Evolutionary conservation across 2,113 vertebrate species (phyloP).

Genomic region (Platysteira castanea): DNA sequence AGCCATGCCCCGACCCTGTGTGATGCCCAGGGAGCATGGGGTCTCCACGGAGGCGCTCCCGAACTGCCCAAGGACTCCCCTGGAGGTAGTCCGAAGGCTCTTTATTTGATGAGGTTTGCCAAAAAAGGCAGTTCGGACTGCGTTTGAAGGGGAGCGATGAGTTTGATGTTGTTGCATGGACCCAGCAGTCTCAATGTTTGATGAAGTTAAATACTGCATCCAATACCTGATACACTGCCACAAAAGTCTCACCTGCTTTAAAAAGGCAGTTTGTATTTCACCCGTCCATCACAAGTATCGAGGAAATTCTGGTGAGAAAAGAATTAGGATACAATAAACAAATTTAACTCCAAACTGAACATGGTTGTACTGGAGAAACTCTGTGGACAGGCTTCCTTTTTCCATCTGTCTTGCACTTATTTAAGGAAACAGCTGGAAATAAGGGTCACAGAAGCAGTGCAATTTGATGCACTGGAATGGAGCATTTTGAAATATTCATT

Average conservation of each 20-base stretch:
- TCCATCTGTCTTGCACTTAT: background rate
- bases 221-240: background rate
- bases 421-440: background rate
- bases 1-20: background rate
- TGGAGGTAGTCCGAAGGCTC: background rate
- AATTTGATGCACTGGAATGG: background rate
- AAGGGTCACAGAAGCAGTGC: background rate
- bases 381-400: background rate
- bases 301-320: background rate
- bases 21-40: background rate
- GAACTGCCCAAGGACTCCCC: background rate
- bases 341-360: background rate
- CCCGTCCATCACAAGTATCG: background rate
- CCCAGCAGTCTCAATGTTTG: background rate
- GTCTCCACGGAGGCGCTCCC: accelerated
- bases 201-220: background rate
- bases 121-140: background rate
- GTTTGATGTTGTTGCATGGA: background rate
- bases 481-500: background rate
- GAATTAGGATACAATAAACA: background rate
- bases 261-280: background rate
- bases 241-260: background rate
- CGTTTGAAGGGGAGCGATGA: accelerated
- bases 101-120: background rate
- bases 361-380: background rate